Percentiles rank a stretch among this genome's conserved stretches.
Conservation (phyloP, 2,113 vertebrate genomes). For the Himantopus leucocephalus region DNA sequence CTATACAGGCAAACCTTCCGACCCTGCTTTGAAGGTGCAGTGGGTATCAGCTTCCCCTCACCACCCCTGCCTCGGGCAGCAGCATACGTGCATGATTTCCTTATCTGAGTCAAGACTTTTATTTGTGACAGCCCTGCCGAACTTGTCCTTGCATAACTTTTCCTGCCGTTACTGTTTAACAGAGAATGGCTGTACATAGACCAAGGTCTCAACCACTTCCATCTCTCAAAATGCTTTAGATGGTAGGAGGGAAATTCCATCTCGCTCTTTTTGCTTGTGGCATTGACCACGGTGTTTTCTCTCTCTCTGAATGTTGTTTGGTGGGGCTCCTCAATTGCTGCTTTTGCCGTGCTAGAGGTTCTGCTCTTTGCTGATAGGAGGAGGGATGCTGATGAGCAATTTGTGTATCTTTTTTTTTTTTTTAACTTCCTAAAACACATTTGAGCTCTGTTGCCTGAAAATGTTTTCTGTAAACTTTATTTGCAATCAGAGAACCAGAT, state of each 20-base stretch:
- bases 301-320: not conserved
- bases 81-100: not conserved
- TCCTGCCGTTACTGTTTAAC: not conserved
- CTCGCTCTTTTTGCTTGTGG: not conserved
- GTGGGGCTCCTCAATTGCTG: not conserved
- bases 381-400: not conserved
- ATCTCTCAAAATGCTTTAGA: not conserved
- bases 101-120: not conserved
- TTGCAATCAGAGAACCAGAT: not conserved
- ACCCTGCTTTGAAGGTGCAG: not conserved
- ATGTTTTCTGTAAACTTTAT: not conserved
- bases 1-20: not conserved
- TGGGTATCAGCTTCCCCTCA: not conserved
- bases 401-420: not conserved
- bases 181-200: not conserved
- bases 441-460: not conserved
- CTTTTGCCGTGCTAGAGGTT: not conserved
- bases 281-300: not conserved
- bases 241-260: not conserved
- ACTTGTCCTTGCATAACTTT: not conserved
- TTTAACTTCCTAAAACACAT: not conserved
- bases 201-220: not conserved
- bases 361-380: conserved; percentile 4
- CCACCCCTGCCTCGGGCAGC: not conserved
- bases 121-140: not conserved